Evolutionary conservation across 2,113 vertebrate species (phyloP).

Genomic region (Melanostigma gelatinosum): DNA sequence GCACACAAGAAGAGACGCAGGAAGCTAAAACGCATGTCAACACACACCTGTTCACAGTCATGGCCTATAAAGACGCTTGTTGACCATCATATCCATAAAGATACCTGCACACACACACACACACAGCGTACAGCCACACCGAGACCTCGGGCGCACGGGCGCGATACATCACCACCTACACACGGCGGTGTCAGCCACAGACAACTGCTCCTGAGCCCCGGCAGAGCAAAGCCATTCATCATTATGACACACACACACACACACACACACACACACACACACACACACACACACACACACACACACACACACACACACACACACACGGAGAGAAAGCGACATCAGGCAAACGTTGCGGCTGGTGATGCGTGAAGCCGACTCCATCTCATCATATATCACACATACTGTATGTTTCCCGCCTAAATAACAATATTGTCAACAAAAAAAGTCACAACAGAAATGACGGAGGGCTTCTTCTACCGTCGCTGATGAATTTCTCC

Average conservation of each 20-base stretch:
- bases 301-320: constrained; percentile 42
- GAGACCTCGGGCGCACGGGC: constrained; percentile 40
- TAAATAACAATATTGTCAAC: constrained; percentile 60
- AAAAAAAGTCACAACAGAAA: constrained; percentile 32
- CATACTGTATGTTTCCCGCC: constrained; percentile 49
- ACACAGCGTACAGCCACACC: not conserved
- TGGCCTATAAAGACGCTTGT: not conserved
- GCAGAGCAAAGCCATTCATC: constrained; percentile 77
- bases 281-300: constrained; percentile 6
- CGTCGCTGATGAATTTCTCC: constrained; percentile 3
- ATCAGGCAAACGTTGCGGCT: constrained; percentile 51
- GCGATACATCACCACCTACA: constrained; percentile 76
- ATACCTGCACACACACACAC: constrained; percentile 19
- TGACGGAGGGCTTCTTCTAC: not conserved
- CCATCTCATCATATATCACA: constrained; percentile 66
- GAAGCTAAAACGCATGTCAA: not conserved
- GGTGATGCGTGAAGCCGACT: constrained; percentile 70
- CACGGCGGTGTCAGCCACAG: constrained; percentile 66
- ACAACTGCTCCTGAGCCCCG: constrained; percentile 75
- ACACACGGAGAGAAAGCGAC: constrained; percentile 47
- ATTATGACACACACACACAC: constrained; percentile 70
- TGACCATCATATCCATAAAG: constrained; percentile 31
- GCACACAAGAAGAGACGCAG: not conserved
- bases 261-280: constrained; percentile 11
- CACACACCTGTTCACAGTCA: not conserved